Conservation (phyloP, 2,113 vertebrate genomes). For the Bos indicus region DNA sequence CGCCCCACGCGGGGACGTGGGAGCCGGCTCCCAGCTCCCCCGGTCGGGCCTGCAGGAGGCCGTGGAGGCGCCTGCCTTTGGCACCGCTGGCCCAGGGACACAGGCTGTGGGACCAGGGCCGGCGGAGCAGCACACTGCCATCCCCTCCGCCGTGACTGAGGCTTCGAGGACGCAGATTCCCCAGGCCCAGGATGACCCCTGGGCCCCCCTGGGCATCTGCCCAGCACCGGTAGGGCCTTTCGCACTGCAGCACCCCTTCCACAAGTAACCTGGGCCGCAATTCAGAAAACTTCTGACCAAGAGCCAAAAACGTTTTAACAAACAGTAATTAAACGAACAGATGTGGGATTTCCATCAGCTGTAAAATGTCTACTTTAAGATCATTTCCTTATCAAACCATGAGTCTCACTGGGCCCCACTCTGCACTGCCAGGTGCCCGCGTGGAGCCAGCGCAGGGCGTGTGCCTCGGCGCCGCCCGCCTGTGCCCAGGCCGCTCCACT, state of each 20-base stretch:
- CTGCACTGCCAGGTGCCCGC: neutral
- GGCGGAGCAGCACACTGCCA: rapidly evolving
- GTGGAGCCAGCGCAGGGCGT: rapidly evolving
- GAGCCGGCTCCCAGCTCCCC: rapidly evolving
- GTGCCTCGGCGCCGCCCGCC: rapidly evolving
- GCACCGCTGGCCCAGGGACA: rapidly evolving
- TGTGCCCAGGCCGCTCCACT: rapidly evolving
- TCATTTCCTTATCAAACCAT: rapidly evolving
- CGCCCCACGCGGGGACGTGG: rapidly evolving
- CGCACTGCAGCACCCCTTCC: rapidly evolving
- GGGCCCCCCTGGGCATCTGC: rapidly evolving
- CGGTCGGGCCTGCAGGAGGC: rapidly evolving
- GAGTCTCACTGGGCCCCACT: neutral
- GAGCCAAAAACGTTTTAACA: neutral
- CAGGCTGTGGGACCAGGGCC: rapidly evolving
- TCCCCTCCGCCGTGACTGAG: rapidly evolving
- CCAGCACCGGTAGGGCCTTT: rapidly evolving
- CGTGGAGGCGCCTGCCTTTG: rapidly evolving
- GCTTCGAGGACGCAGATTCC: rapidly evolving
- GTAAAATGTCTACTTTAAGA: rapidly evolving
- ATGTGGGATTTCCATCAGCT: neutral
- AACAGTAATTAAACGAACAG: neutral
- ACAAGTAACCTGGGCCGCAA: neutral
- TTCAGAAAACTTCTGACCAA: neutral
- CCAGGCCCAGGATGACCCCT: rapidly evolving